A percentile compares a stretch with the other conserved stretches of the same genome.
These are phyloP conservation scores for Xylota segnis DNA, from an alignment of 2,888 invertebrate species.

Conservation along the genomic window DNA sequence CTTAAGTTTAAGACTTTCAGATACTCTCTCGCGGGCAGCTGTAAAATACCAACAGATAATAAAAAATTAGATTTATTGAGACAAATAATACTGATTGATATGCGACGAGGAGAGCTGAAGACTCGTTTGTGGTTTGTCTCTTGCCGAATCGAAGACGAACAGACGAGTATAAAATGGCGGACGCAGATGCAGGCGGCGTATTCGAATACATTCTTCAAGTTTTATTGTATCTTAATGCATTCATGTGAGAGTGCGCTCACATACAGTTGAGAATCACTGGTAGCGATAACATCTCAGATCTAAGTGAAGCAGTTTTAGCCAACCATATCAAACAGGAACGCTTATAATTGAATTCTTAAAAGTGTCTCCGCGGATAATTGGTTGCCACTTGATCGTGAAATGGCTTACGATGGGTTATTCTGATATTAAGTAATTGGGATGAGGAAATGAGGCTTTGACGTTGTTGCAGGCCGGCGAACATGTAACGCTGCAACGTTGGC, in stretches of 20 bases:
- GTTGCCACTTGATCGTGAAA: background rate
- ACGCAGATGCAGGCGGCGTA: slow-evolving; percentile 22
- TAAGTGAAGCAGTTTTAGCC: background rate
- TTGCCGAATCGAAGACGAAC: background rate
- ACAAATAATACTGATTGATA: slow-evolving; percentile 73
- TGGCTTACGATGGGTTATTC: background rate
- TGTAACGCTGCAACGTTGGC: background rate
- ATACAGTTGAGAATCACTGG: slow-evolving; percentile 3
- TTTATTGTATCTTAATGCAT: slow-evolving; percentile 20
- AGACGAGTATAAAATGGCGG: background rate
- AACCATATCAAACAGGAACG: background rate
- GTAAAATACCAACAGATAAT: slow-evolving; percentile 51
- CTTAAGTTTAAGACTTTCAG: slow-evolving; percentile 32
- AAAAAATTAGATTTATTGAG: slow-evolving; percentile 74
- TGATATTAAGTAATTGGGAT: too few relatives aligned
- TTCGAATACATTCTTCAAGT: slow-evolving; percentile 1
- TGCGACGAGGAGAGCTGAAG: slow-evolving; percentile 38
- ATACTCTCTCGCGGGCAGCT: slow-evolving; percentile 26
- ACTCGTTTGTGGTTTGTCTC: slow-evolving; percentile 19
- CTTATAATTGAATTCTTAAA: slow-evolving; percentile 3
- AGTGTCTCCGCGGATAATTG: background rate
- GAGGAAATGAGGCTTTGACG: background rate
- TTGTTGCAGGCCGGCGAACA: background rate
- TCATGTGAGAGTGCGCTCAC: background rate
- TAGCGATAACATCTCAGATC: background rate